These are phyloP conservation scores for Heterotis niloticus DNA, from an alignment of 2,113 vertebrate genomes.

Conservation along the genomic window DNA sequence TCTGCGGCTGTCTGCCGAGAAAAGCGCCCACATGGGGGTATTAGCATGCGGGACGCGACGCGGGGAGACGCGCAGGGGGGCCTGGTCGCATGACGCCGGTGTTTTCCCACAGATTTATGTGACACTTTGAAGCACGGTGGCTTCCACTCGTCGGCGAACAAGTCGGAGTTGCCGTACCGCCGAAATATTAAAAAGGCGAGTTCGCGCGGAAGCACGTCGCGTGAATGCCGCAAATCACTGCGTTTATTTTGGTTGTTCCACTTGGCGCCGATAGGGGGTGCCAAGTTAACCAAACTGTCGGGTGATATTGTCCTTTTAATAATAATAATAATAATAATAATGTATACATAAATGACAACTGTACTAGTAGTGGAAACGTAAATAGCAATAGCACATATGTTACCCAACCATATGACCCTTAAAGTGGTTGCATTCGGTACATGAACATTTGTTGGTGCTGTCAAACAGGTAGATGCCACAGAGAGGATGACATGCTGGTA, in stretches of 20 bases:
- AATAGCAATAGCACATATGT: no score
- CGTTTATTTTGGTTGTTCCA: background rate
- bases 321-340: no score
- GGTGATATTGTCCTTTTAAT: background rate
- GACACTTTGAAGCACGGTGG: background rate
- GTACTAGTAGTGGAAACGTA: no score
- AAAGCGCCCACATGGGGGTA: constrained; percentile 19
- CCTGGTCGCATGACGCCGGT: background rate
- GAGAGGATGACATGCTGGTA: no score
- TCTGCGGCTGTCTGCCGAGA: constrained; percentile 26
- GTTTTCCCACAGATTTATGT: no score
- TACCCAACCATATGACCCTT: no score
- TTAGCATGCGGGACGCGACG: background rate
- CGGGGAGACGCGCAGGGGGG: background rate
- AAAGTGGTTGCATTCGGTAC: no score
- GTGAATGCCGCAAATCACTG: background rate
- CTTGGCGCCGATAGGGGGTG: constrained; percentile 24
- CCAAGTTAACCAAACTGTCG: constrained; percentile 5
- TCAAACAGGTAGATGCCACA: no score
- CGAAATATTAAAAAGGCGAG: background rate
- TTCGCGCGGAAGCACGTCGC: background rate
- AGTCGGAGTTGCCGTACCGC: background rate
- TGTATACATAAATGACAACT: no score
- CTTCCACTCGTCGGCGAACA: background rate
- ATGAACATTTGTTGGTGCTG: no score